phyloP scores from a whole-genome alignment of 2,797 vertebrate genomes.

The Sphenodon punctatus region DNA sequence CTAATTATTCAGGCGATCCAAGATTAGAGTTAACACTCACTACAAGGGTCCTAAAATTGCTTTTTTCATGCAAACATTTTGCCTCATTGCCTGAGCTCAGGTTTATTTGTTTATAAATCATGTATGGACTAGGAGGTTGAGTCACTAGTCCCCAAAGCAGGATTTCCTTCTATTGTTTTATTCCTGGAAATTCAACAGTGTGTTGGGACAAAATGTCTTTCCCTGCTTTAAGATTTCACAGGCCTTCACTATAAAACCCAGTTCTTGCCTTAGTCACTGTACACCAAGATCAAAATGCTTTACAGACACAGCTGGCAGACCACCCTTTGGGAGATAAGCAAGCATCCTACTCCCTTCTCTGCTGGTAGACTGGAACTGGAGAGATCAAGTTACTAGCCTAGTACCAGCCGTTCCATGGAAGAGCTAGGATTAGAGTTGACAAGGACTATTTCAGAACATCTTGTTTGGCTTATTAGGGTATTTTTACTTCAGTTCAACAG shows the following conservation, averaged over 20 bases:
- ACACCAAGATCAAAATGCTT: no score
- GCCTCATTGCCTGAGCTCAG: neutral
- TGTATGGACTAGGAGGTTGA: slow-evolving; percentile 55
- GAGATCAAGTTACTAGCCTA: no score
- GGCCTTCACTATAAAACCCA: no score
- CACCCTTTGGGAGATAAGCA: no score
- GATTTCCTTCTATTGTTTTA: slow-evolving; percentile 68
- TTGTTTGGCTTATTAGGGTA: neutral
- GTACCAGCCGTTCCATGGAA: neutral
- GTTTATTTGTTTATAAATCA: neutral
- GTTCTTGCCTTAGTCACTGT: no score
- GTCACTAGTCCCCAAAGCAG: slow-evolving; percentile 63
- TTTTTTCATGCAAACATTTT: neutral
- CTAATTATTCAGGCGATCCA: no score
- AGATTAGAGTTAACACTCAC: neutral
- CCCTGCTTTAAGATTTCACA: neutral
- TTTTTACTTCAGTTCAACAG: neutral
- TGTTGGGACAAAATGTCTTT: neutral
- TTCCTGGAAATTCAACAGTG: neutral
- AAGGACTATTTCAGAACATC: neutral
- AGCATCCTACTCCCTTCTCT: no score
- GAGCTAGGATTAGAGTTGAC: neutral
- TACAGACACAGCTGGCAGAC: no score
- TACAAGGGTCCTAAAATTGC: neutral
- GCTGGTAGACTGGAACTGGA: no score